Evolutionary conservation across 2,797 vertebrate genomes (phyloP).

Genomic region (Tarsius wallacei): DNA sequence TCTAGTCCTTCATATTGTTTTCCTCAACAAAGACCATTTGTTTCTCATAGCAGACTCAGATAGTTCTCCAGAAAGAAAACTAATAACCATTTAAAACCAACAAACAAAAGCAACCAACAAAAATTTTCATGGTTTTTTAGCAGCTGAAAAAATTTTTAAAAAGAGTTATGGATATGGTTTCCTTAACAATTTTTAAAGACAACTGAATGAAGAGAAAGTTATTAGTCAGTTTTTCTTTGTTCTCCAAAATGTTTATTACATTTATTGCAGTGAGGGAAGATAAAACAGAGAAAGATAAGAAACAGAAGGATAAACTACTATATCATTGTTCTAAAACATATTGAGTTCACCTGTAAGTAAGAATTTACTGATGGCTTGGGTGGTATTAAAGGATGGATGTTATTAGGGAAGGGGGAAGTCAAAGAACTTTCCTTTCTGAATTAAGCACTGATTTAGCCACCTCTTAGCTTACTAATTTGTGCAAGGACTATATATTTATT

Average conservation of each 20-base stretch:
- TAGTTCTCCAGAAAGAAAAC: background rate
- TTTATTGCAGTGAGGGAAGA: background rate
- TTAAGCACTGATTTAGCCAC: background rate
- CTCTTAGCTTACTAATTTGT: background rate
- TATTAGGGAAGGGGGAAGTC: background rate
- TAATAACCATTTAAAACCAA: background rate
- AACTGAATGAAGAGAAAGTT: background rate
- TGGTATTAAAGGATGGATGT: background rate
- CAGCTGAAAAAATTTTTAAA: background rate
- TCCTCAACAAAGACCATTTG: background rate
- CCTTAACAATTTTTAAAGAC: background rate
- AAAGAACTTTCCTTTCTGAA: background rate
- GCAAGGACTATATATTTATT: background rate
- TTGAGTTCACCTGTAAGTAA: background rate
- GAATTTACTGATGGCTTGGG: background rate
- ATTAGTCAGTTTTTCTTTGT: background rate
- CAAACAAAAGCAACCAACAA: background rate
- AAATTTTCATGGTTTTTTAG: background rate
- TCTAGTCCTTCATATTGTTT: background rate
- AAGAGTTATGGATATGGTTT: background rate
- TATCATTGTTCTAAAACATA: background rate
- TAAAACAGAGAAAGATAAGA: background rate
- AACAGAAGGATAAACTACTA: accelerated
- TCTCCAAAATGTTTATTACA: background rate
- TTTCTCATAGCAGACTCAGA: background rate